Conservation (phyloP, 2,888 invertebrate genomes). For the Embidobia sp. region DNA sequence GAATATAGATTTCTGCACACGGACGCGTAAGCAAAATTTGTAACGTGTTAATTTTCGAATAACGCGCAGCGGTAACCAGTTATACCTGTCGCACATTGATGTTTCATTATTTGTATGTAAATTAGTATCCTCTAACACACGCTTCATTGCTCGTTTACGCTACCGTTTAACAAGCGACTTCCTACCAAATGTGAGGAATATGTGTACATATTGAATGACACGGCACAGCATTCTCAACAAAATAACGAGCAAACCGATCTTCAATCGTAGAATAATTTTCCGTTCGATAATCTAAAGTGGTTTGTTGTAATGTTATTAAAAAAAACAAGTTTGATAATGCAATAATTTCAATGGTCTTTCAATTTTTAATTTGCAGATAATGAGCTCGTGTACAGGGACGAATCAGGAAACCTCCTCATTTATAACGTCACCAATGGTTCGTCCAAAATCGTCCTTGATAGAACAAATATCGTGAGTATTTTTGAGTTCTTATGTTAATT, state of each 20-base stretch:
- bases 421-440: slow-evolving; percentile 82
- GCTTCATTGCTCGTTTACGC: slow-evolving; percentile 54
- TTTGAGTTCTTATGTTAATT: background rate
- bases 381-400: slow-evolving; percentile 84
- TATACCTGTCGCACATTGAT: slow-evolving; percentile 65
- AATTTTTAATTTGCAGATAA: slow-evolving; percentile 1
- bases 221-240: slow-evolving; percentile 14
- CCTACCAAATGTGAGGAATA: slow-evolving; percentile 41
- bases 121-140: slow-evolving; percentile 66
- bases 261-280: slow-evolving; percentile 21
- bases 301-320: background rate
- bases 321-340: background rate
- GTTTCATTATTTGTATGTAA: slow-evolving; percentile 69
- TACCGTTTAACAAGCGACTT: slow-evolving; percentile 49
- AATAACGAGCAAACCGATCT: slow-evolving; percentile 16
- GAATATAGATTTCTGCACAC: slow-evolving; percentile 6
- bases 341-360: background rate
- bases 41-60: slow-evolving; percentile 71
- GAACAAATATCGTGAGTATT: slow-evolving; percentile 82
- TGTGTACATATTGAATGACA: slow-evolving; percentile 40
- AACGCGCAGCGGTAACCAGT: slow-evolving; percentile 58
- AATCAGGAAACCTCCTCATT: slow-evolving; percentile 83
- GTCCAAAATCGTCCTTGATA: slow-evolving; percentile 81
- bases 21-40: slow-evolving; percentile 44
- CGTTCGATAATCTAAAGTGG: background rate